phyloP scores from a whole-genome alignment of 2,888 invertebrate genomes.

The Drosophila ochracea region DNA sequence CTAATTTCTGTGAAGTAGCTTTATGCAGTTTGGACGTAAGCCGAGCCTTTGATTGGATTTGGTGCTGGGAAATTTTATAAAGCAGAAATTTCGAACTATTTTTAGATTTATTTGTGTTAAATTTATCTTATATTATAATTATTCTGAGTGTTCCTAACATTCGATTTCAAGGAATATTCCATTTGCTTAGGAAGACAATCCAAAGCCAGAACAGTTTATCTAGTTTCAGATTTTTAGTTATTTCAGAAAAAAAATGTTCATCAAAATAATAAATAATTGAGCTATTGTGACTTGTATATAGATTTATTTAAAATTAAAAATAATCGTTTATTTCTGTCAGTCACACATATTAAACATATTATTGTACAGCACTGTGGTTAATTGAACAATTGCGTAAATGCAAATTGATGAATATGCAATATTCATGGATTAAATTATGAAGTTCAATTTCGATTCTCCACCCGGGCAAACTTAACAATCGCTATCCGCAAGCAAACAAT shows the following conservation, averaged over 20 bases:
- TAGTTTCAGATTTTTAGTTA: not conserved
- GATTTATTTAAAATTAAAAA: not conserved
- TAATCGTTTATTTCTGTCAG: not conserved
- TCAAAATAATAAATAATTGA: not conserved
- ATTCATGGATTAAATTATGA: not conserved
- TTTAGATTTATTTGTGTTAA: not conserved
- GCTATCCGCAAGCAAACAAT: not conserved
- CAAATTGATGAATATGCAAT: not conserved
- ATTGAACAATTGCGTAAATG: not conserved
- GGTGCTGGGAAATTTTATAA: not conserved
- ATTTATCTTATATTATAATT: not conserved
- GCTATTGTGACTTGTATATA: not conserved
- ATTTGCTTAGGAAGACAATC: not conserved
- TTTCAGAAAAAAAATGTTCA: not conserved
- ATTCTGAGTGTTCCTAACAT: not conserved
- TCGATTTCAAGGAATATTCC: not conserved
- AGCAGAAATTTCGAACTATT: not conserved
- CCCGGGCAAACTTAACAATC: not conserved
- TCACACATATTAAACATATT: not conserved
- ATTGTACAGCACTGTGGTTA: not conserved
- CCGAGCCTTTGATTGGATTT: not conserved
- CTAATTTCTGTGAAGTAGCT: not conserved
- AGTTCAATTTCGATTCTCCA: not conserved
- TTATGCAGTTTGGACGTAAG: not conserved
- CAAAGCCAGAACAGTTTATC: not conserved